Conservation (phyloP, 2,113 vertebrate genomes). For the Silurus asotus region DNA sequence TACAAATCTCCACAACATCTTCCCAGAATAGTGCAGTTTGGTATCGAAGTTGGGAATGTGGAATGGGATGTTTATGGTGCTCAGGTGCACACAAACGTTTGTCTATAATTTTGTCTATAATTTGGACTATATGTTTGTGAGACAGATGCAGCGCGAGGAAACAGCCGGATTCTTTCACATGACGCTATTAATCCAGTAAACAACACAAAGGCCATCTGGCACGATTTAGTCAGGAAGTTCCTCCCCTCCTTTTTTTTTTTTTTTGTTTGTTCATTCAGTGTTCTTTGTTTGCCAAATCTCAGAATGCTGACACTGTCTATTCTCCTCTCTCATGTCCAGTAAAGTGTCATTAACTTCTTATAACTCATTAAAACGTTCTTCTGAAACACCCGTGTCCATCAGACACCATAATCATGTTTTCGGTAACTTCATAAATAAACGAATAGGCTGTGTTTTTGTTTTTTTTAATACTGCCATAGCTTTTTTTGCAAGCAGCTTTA, state of each 20-base stretch:
- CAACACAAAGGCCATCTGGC: constrained; percentile 46
- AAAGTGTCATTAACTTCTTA: constrained; percentile 34
- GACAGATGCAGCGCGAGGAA: neutral
- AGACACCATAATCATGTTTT: neutral
- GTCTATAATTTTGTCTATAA: no score
- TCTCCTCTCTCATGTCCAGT: constrained; percentile 8
- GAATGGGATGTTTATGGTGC: no score
- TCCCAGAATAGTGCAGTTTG: no score
- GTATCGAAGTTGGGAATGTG: no score
- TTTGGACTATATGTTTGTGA: neutral
- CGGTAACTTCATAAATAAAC: neutral
- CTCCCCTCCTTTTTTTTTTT: no score
- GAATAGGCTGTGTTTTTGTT: constrained; percentile 40
- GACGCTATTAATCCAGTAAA: constrained; percentile 36
- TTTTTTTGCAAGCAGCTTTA: constrained; percentile 91
- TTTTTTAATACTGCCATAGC: constrained; percentile 65
- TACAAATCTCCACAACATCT: no score
- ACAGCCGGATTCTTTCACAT: constrained; percentile 18
- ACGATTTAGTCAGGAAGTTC: constrained; percentile 7
- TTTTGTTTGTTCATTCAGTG: neutral
- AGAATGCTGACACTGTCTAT: constrained; percentile 29
- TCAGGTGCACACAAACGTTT: no score
- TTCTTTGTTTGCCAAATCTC: constrained; percentile 7
- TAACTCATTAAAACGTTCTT: constrained; percentile 14
- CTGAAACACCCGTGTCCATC: neutral